Percentiles rank a stretch among this genome's conserved stretches.
These are phyloP conservation scores for Schizotus pectinicornis DNA, from an alignment of 2,888 invertebrate genomes.

Conservation along the genomic window DNA sequence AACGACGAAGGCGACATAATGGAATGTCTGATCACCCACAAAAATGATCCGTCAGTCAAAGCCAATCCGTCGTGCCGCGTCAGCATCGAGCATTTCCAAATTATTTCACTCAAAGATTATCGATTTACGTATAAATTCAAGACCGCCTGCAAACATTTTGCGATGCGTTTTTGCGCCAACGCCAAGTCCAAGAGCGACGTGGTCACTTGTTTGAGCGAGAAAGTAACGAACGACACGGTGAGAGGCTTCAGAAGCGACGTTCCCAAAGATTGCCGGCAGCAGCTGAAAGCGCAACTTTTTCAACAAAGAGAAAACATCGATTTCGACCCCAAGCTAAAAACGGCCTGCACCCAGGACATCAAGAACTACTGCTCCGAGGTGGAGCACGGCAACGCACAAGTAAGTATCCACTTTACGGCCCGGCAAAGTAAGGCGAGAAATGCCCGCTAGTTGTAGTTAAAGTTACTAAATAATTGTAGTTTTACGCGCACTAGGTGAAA, in stretches of 20 bases:
- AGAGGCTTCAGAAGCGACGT: slow-evolving; percentile 77
- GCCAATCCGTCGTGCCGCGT: slow-evolving; percentile 84
- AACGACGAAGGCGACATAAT: slow-evolving; percentile 88
- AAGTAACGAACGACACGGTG: slow-evolving; percentile 88
- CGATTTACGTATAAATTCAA: slow-evolving; percentile 94
- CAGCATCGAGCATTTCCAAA: slow-evolving; percentile 96
- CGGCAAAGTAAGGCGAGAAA: too few relatives aligned
- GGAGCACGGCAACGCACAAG: slow-evolving; percentile 69
- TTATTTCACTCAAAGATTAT: slow-evolving; percentile 91
- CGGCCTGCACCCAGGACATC: slow-evolving; percentile 83
- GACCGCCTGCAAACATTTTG: slow-evolving; percentile 87
- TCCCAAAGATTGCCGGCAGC: slow-evolving; percentile 87
- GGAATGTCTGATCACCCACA: slow-evolving; percentile 92
- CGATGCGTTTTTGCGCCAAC: slow-evolving; percentile 69
- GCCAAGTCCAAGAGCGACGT: slow-evolving; percentile 81
- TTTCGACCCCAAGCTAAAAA: slow-evolving; percentile 83
- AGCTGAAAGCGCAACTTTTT: slow-evolving; percentile 87
- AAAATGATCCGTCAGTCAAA: slow-evolving; percentile 83
- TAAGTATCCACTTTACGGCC: too few relatives aligned
- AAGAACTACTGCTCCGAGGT: slow-evolving; percentile 72
- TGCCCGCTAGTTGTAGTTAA: too few relatives aligned
- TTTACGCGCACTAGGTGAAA: too few relatives aligned
- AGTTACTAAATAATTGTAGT: too few relatives aligned
- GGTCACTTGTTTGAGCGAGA: slow-evolving; percentile 86
- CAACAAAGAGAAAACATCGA: slow-evolving; percentile 90